Conservation (phyloP, 2,888 invertebrate species). For the Drosophila gaucha region DNA sequence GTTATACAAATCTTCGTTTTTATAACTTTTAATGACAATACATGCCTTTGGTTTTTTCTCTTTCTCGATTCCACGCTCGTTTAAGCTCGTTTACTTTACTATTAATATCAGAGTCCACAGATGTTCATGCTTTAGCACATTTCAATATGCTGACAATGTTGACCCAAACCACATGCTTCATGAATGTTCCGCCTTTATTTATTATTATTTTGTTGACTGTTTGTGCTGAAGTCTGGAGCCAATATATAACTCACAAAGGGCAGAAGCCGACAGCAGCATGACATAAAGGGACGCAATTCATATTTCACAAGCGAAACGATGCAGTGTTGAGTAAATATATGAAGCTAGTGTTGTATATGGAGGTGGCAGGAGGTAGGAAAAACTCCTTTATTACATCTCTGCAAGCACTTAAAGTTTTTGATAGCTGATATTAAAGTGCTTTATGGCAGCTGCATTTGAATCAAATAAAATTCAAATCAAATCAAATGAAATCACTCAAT, state of each 20-base stretch:
- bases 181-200: conserved; percentile 3
- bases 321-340: conserved; percentile 20
- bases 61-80: conserved; percentile 17
- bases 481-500: conserved; percentile 49
- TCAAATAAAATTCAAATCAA: conserved; percentile 9
- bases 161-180: conserved; percentile 23
- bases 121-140: conserved; percentile 8
- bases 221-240: conserved; percentile 22
- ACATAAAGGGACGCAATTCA: conserved; percentile 18
- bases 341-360: conserved; percentile 6
- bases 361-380: neutral
- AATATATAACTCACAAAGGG: conserved; percentile 3
- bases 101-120: conserved; percentile 6
- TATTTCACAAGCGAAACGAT: conserved; percentile 28
- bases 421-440: conserved; percentile 3
- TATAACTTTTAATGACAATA: no score
- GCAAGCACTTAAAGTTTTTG: neutral
- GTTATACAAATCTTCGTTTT: no score
- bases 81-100: conserved; percentile 15
- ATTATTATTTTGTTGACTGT: conserved; percentile 17
- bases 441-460: conserved; percentile 35
- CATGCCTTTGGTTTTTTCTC: no score
- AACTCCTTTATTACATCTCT: neutral
- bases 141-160: conserved; percentile 38
- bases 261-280: neutral